Evolutionary conservation across 23 tunicate genomes (phyloP), one percentile per base, ranked within the genome.

Genomic region (Halocynthia roretzi): DNA sequence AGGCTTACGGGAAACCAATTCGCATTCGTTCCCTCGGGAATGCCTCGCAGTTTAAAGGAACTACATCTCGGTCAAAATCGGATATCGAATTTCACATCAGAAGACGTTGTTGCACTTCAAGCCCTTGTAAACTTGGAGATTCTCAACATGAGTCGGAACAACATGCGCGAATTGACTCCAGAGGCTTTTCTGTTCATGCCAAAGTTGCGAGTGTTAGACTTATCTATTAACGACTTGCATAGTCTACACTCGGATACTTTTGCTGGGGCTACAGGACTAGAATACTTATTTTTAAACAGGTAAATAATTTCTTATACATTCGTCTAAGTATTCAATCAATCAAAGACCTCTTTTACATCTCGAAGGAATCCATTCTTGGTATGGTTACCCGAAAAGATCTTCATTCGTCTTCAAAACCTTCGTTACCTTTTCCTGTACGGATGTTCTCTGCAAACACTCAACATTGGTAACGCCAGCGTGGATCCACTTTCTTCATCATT

Each of bases 141-240:
- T 50, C 69, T 85, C 7, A 82, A 85, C 73, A 55, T 85, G 55
- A 80, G 90, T 67, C 18, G 64, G 20, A 85, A 85, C 69, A 56
- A 62, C 7, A 53, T 85, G 9, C 54, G 53, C n/a, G 67, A 61
- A 8, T 23, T 80, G 10, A 21, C 65, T 6, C 48, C 78, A 4
- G 53, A 67, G 70, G 50, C 68, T 52, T 85, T 85, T 56, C 22
- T 15, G 44, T 6, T 6, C 10, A 51, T 80, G 61, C 31, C 76
- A 6, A 54, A 80, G 23, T 61, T 85, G n/a, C 31, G 21, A 10
- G 18, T 52, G 58, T 72, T 85, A 17, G 90, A 85, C 80, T 63
- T 85, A 10, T 85, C 90, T 15, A 68, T 65, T 40, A 85, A 85
- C 66, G 55, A 11, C 8, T 67, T 85, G 31, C 53, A 65, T 18